Evolutionary conservation across 1,140 invertebrate species (phyloP).

Genomic region (Drosophila miranda): DNA sequence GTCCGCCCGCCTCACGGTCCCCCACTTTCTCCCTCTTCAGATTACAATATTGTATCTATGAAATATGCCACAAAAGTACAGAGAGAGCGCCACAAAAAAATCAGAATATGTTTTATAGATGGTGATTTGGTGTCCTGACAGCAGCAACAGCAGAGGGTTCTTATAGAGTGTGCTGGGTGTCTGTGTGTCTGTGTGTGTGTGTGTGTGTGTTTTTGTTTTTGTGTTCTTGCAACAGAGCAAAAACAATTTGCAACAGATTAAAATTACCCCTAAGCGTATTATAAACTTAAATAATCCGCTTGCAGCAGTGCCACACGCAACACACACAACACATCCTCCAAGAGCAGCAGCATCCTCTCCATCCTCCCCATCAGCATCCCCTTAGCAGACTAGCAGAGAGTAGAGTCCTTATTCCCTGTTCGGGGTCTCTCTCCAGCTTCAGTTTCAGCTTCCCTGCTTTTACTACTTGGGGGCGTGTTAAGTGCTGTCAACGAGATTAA

Average conservation of each 20-base stretch:
- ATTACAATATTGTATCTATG: constrained; percentile 65
- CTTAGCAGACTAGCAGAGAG: neutral
- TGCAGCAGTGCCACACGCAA: constrained; percentile 29
- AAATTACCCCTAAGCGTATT: constrained; percentile 82
- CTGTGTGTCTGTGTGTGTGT: constrained; percentile 4
- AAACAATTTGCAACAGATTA: constrained; percentile 82
- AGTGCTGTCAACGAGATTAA: constrained; percentile 81
- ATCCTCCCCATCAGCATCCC: constrained; percentile 1
- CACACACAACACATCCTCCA: constrained; percentile 18
- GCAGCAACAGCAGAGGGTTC: neutral
- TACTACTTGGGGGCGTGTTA: constrained; percentile 74
- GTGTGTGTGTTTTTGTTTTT: constrained; percentile 6
- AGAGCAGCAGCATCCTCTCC: constrained; percentile 3
- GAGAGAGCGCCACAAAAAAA: constrained; percentile 19
- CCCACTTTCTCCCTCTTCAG: neutral
- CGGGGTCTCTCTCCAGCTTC: neutral
- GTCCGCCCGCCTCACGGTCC: neutral
- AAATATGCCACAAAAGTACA: constrained; percentile 73
- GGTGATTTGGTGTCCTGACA: constrained; percentile 57
- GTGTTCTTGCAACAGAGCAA: constrained; percentile 47
- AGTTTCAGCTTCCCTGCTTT: constrained; percentile 30
- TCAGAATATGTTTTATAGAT: constrained; percentile 67
- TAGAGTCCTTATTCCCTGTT: constrained; percentile 23
- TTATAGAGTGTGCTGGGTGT: constrained; percentile 7
- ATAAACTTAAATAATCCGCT: constrained; percentile 80